Percentiles rank a stretch among this genome's conserved stretches.
These are phyloP conservation scores for Mellivora capensis DNA, from an alignment of 2,113 vertebrate genomes.

Conservation along the genomic window DNA sequence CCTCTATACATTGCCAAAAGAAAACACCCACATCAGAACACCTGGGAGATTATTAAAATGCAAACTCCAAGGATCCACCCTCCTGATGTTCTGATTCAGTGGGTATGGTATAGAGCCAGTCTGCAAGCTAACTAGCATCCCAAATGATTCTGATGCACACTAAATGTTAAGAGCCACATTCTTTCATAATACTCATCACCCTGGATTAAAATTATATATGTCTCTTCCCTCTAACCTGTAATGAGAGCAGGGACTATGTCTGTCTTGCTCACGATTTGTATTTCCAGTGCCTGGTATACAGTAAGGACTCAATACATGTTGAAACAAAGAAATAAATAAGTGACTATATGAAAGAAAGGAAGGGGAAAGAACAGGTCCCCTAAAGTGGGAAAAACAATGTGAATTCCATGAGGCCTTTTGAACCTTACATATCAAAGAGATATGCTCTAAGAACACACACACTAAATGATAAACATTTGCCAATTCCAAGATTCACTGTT, in stretches of 20 bases:
- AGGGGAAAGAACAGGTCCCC: neutral
- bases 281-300: neutral
- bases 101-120: neutral
- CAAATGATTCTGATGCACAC: neutral
- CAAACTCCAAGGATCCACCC: neutral
- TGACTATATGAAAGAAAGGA: neutral
- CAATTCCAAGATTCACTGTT: neutral
- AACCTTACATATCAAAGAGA: neutral
- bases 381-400: neutral
- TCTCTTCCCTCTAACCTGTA: neutral
- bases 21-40: neutral
- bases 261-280: neutral
- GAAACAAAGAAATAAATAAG: neutral
- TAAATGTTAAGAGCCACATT: neutral
- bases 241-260: neutral
- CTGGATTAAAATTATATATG: neutral
- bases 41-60: neutral
- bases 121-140: neutral
- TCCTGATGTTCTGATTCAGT: neutral
- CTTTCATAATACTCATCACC: neutral
- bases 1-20: neutral
- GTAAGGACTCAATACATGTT: neutral
- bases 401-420: neutral
- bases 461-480: neutral
- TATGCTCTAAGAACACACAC: neutral